phyloP scores from a whole-genome alignment of 2,113 vertebrate species.

The Elgaria multicarinata region DNA sequence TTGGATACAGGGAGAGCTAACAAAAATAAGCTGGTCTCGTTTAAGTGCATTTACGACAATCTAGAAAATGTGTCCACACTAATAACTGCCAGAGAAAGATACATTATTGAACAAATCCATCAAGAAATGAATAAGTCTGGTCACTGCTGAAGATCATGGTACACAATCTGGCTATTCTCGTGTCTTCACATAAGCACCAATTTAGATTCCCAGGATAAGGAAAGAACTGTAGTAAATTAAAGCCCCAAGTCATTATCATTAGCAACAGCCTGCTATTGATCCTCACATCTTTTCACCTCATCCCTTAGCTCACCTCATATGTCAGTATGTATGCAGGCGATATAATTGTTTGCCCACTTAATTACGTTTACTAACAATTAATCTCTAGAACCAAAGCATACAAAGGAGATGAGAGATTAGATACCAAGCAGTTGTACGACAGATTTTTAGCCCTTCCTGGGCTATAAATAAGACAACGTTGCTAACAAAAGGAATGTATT shows the following conservation, averaged over 20 bases:
- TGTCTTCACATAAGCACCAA: background rate
- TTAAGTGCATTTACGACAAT: background rate
- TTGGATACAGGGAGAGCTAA: background rate
- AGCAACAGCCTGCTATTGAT: slow-evolving; percentile 59
- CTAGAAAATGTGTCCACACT: background rate
- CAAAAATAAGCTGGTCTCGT: background rate
- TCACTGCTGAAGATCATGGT: background rate
- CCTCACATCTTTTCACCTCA: slow-evolving; percentile 20
- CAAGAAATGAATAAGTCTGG: fast-evolving
- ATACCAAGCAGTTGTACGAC: slow-evolving; percentile 41
- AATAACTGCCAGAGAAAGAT: background rate
- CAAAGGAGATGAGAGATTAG: slow-evolving; percentile 39
- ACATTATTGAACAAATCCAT: slow-evolving; percentile 3
- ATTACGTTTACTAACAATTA: slow-evolving; percentile 62
- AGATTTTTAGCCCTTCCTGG: slow-evolving; percentile 32
- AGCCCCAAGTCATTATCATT: slow-evolving; percentile 23
- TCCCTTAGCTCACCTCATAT: slow-evolving; percentile 20
- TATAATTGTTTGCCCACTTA: slow-evolving; percentile 58
- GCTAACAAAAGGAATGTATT: background rate
- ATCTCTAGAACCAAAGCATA: slow-evolving; percentile 41
- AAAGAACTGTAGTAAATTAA: slow-evolving; percentile 46
- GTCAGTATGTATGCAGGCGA: slow-evolving; percentile 6
- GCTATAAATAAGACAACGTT: background rate
- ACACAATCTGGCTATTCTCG: background rate
- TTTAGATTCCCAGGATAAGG: background rate